phyloP scores from a whole-genome alignment of 35 echinoderm and acorn worm genomes.

The Ophioderma brevispina region DNA sequence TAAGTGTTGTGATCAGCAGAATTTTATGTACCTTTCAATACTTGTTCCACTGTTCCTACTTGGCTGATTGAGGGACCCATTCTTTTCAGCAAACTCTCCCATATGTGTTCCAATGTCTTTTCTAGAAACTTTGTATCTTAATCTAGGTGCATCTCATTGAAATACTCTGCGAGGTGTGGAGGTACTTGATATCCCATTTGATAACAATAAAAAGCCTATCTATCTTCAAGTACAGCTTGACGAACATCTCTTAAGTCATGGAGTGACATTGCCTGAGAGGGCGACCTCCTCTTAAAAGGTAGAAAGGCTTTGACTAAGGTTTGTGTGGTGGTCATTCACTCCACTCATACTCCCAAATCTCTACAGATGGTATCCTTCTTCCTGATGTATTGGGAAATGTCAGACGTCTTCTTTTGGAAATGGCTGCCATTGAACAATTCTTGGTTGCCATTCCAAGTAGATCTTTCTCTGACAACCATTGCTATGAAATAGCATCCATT shows the following conservation, averaged over 20 bases:
- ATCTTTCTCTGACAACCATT: constrained; percentile 20
- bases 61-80: constrained; percentile 19
- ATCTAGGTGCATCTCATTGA: constrained; percentile 11
- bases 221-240: background rate
- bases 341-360: constrained; percentile 54
- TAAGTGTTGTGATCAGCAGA: constrained; percentile 24
- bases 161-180: background rate
- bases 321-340: background rate
- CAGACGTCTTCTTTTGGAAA: constrained; percentile 19
- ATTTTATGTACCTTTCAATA: constrained; percentile 51
- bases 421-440: background rate
- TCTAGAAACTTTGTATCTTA: constrained; percentile 3
- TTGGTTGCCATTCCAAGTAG: background rate
- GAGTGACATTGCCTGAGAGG: background rate
- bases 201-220: background rate
- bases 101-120: background rate
- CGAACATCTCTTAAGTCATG: background rate
- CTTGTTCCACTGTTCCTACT: background rate
- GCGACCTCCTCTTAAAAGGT: background rate
- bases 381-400: constrained; percentile 35
- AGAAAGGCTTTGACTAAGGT: background rate
- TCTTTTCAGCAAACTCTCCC: constrained; percentile 2
- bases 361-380: constrained; percentile 35
- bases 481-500: constrained; percentile 57
- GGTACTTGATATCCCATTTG: background rate